Evolutionary conservation across 2,888 invertebrate genomes (phyloP).

Genomic region (Drosophila mercatorum): DNA sequence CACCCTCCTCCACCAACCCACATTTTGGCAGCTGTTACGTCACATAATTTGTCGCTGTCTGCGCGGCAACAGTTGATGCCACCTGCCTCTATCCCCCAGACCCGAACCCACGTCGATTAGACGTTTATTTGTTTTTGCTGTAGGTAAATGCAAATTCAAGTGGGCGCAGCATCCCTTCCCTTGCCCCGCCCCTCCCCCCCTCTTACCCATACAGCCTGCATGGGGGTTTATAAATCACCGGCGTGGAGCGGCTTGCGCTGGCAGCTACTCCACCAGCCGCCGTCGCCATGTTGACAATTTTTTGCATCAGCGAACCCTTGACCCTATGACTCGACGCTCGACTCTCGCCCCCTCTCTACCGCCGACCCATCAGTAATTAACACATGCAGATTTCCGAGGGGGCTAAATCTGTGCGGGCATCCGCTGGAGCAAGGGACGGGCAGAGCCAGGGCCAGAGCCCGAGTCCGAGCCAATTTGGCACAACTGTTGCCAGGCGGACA

Average conservation of each 20-base stretch:
- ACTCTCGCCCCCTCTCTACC: slow-evolving; percentile 1
- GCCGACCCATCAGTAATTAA: slow-evolving; percentile 68
- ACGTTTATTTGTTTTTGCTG: slow-evolving; percentile 79
- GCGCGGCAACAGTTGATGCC: slow-evolving; percentile 70
- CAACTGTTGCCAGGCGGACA: slow-evolving; percentile 74
- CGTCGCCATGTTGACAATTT: slow-evolving; percentile 78
- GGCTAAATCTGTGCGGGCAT: slow-evolving; percentile 27
- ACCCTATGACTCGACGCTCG: slow-evolving; percentile 41
- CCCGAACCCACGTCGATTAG: slow-evolving; percentile 59
- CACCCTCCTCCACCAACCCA: not conserved
- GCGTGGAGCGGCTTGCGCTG: slow-evolving; percentile 69
- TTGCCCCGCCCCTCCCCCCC: not conserved
- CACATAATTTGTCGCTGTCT: slow-evolving; percentile 77
- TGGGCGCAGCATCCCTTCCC: slow-evolving; percentile 28
- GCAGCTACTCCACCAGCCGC: slow-evolving; percentile 56
- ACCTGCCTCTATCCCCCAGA: not conserved
- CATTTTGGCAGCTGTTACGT: slow-evolving; percentile 70
- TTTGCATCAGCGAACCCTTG: slow-evolving; percentile 59
- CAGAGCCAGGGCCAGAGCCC: slow-evolving; percentile 42
- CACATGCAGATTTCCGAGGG: slow-evolving; percentile 74
- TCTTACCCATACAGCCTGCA: not conserved
- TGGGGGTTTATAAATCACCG: slow-evolving; percentile 76
- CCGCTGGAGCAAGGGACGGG: not conserved
- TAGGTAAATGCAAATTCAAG: slow-evolving; percentile 78
- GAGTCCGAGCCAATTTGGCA: slow-evolving; percentile 62